Percentiles rank a stretch among this genome's conserved stretches.
These are phyloP conservation scores for Epinotia demarniana DNA, from an alignment of 2,888 invertebrate species.

Conservation along the genomic window DNA sequence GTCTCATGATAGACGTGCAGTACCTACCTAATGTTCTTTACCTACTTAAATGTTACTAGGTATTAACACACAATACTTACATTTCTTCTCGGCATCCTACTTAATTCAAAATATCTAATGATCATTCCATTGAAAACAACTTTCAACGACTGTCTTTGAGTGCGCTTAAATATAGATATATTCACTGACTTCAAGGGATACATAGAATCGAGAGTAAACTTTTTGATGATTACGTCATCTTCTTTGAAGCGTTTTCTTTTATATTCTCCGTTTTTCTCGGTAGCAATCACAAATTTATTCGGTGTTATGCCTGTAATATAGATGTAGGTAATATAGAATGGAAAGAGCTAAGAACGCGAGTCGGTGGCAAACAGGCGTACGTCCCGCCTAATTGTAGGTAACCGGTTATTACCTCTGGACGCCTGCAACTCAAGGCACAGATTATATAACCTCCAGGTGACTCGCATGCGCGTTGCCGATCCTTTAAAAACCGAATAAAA, in stretches of 20 bases:
- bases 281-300: constrained; percentile 54
- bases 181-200: constrained; percentile 51
- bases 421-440: too few relatives aligned
- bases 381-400: too few relatives aligned
- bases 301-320: constrained; percentile 57
- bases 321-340: too few relatives aligned
- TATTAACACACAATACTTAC: constrained; percentile 68
- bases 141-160: constrained; percentile 85
- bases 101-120: constrained; percentile 87
- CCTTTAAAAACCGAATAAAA: too few relatives aligned
- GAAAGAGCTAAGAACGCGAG: too few relatives aligned
- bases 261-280: constrained; percentile 40
- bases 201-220: constrained; percentile 51
- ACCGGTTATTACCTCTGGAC: too few relatives aligned
- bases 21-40: too few relatives aligned
- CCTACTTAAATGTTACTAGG: too few relatives aligned
- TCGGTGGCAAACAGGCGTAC: too few relatives aligned
- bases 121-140: constrained; percentile 75
- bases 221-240: constrained; percentile 22
- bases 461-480: too few relatives aligned
- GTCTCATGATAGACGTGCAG: too few relatives aligned
- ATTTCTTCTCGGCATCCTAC: constrained; percentile 83
- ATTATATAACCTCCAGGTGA: too few relatives aligned
- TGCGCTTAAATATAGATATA: constrained; percentile 83
- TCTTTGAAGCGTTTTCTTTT: constrained; percentile 11